Percentiles rank a stretch among this genome's conserved stretches.
Conservation (phyloP, 2,797 vertebrate species). For the Eulemur albifrons region DNA sequence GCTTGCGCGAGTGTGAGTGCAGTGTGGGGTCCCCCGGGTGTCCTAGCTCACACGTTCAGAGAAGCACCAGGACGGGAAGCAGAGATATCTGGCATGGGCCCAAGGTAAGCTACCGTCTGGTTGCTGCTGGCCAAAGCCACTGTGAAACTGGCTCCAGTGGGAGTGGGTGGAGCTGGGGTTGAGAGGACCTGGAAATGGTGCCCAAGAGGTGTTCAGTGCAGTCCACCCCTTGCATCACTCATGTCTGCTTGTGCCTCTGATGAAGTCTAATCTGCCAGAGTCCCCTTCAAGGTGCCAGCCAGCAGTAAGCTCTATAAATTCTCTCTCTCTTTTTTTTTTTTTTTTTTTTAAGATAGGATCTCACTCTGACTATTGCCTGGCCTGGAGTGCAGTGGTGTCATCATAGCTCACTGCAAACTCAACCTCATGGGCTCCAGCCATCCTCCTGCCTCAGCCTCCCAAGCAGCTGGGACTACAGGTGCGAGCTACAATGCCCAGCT, state of each 20-base stretch:
- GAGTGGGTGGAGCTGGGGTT: neutral
- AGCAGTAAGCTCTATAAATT: neutral
- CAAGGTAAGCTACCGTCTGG: neutral
- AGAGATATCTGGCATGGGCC: rapidly evolving
- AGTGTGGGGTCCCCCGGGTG: rapidly evolving
- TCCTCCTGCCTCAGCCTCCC: no score
- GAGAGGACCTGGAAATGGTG: no score
- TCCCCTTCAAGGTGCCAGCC: neutral
- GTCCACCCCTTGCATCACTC: neutral
- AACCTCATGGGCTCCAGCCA: neutral
- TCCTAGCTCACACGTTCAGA: neutral
- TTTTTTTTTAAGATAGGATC: neutral
- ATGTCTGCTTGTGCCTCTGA: rapidly evolving
- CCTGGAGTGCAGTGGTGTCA: neutral
- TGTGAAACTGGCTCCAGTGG: neutral
- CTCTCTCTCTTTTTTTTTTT: neutral
- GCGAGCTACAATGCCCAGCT: no score
- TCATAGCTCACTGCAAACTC: neutral
- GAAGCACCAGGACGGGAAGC: neutral
- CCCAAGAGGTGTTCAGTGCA: rapidly evolving
- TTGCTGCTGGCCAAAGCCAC: neutral
- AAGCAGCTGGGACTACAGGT: no score
- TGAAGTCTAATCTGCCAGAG: neutral
- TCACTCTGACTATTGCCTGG: neutral
- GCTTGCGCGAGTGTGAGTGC: neutral